Evolutionary conservation across 2,888 invertebrate genomes (phyloP).

Genomic region (Dinocampus coccinellae): DNA sequence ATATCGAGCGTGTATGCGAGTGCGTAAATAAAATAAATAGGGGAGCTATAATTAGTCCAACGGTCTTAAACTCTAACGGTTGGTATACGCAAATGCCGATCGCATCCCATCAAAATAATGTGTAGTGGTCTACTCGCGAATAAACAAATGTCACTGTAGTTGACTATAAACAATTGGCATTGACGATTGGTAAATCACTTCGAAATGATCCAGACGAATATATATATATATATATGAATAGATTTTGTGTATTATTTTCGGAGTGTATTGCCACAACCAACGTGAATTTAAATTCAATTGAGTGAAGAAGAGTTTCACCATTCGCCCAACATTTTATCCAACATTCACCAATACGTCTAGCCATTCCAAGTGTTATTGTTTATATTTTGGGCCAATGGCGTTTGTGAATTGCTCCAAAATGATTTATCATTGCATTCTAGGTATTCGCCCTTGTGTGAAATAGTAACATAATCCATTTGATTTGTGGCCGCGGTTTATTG

Average conservation of each 20-base stretch:
- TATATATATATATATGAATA: not conserved
- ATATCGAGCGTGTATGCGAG: constrained; percentile 42
- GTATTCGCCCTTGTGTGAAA: constrained; percentile 62
- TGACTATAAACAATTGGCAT: constrained; percentile 12
- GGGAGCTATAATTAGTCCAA: constrained; percentile 66
- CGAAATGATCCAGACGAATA: constrained; percentile 2
- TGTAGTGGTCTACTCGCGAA: constrained; percentile 5
- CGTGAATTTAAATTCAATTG: constrained; percentile 5
- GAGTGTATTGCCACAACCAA: constrained; percentile 14
- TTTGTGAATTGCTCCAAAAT: constrained; percentile 50
- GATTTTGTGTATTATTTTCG: constrained; percentile 39
- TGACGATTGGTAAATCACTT: not conserved
- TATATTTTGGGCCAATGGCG: constrained; percentile 62
- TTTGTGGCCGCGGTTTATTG: constrained; percentile 65
- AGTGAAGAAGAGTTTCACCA: constrained; percentile 15
- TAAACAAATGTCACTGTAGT: constrained; percentile 19
- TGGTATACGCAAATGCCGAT: constrained; percentile 24
- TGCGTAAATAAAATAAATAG: constrained; percentile 69
- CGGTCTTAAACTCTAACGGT: constrained; percentile 39
- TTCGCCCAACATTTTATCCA: constrained; percentile 40
- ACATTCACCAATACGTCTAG: constrained; percentile 42
- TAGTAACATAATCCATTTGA: constrained; percentile 68
- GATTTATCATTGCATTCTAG: constrained; percentile 62
- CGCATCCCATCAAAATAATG: constrained; percentile 26
- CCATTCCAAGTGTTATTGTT: constrained; percentile 63